A percentile compares a stretch with the other conserved stretches of the same genome.
These are phyloP conservation scores for Opisthograptis luteolata DNA, from an alignment of 2,888 invertebrate genomes.

Conservation along the genomic window DNA sequence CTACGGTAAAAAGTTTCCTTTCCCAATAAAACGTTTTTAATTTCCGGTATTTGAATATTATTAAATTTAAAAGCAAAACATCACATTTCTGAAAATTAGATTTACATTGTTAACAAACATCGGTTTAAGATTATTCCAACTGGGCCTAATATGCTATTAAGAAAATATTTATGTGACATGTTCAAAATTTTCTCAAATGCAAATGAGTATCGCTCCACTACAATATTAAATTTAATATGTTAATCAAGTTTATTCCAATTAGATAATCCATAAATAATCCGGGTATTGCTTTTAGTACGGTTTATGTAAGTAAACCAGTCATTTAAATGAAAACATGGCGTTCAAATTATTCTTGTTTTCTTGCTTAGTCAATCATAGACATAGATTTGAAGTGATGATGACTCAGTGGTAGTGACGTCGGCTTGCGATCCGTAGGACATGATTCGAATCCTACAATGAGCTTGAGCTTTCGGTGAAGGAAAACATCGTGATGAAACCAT, in stretches of 20 bases:
- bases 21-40: slow-evolving; percentile 20
- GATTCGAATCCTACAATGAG: too few relatives aligned
- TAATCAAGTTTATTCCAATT: slow-evolving; percentile 36
- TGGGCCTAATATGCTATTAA: slow-evolving; percentile 25
- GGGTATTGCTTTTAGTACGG: slow-evolving; percentile 8
- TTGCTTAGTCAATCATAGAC: too few relatives aligned
- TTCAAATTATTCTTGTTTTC: too few relatives aligned
- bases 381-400: too few relatives aligned
- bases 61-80: slow-evolving; percentile 18
- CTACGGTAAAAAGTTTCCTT: slow-evolving; percentile 9
- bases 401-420: too few relatives aligned
- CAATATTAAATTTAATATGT: slow-evolving; percentile 30
- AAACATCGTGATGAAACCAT: too few relatives aligned
- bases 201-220: slow-evolving; percentile 5
- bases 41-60: slow-evolving; percentile 26
- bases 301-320: slow-evolving; percentile 6
- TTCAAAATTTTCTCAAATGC: slow-evolving; percentile 23
- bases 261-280: slow-evolving; percentile 33
- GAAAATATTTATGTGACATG: slow-evolving; percentile 28
- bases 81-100: slow-evolving; percentile 23
- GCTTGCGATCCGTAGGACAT: too few relatives aligned
- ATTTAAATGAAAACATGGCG: slow-evolving; percentile 6
- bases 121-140: slow-evolving; percentile 6
- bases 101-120: slow-evolving; percentile 20
- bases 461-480: too few relatives aligned